Evolutionary conservation across 2,888 invertebrate genomes (phyloP).

Genomic region (Antheraea yamamai): DNA sequence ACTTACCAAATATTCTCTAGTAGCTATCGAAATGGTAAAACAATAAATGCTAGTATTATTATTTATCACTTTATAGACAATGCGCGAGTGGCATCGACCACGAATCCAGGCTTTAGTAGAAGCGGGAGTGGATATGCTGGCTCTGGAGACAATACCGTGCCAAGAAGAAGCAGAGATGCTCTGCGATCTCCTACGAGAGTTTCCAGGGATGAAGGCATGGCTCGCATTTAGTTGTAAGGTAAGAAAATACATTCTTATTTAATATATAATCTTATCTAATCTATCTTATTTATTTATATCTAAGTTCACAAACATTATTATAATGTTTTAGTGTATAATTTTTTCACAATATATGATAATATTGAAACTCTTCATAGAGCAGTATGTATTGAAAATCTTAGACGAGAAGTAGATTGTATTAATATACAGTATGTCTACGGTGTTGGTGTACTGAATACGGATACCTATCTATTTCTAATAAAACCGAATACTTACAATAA

Average conservation of each 20-base stretch:
- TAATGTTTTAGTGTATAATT: not conserved
- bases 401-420: not conserved
- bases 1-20: not conserved
- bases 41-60: not conserved
- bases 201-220: constrained; percentile 91
- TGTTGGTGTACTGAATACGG: not conserved
- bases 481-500: not conserved
- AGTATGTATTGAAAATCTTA: not conserved
- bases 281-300: not conserved
- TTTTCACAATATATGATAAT: not conserved
- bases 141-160: constrained; percentile 96
- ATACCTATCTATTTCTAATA: not conserved
- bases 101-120: constrained; percentile 90
- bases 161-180: constrained; percentile 92
- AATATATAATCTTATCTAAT: not conserved
- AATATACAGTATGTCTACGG: not conserved
- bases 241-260: constrained; percentile 26
- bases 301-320: not conserved
- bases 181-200: constrained; percentile 89
- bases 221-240: constrained; percentile 94
- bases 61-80: constrained; percentile 57
- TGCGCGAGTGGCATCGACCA: constrained; percentile 93
- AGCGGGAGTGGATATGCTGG: constrained; percentile 92
- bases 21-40: not conserved
- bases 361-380: too few species aligned